These are phyloP conservation scores for Rhopilema esculentum DNA, from an alignment of 30 jellyfish, hydroid and myxozoan species.

Conservation along the genomic window DNA sequence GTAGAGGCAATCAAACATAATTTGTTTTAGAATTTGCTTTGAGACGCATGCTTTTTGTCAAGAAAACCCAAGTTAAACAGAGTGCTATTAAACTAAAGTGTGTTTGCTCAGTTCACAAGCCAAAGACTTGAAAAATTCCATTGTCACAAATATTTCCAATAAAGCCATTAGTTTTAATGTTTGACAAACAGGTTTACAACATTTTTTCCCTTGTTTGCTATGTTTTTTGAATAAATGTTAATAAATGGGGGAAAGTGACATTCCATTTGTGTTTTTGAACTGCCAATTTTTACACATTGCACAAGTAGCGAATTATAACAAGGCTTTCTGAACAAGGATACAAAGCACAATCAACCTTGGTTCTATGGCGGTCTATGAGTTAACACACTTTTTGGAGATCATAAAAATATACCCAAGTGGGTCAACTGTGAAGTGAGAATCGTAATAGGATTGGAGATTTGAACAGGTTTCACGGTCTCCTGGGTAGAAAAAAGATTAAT, in stretches of 20 bases:
- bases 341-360: no score
- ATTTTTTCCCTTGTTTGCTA: neutral
- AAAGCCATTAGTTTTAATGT: neutral
- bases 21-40: neutral
- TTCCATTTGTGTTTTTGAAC: no score
- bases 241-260: neutral
- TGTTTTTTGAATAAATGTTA: no score
- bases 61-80: neutral
- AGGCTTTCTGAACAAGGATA: no score
- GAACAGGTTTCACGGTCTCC: neutral
- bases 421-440: constrained; percentile 22
- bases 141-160: neutral
- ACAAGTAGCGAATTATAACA: no score
- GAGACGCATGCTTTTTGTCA: neutral
- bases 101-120: neutral
- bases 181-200: neutral
- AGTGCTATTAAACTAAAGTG: neutral
- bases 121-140: neutral
- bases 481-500: constrained; percentile 17
- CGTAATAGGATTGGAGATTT: neutral
- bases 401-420: no score
- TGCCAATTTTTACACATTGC: no score
- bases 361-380: no score
- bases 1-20: neutral
- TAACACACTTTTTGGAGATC: no score